phyloP scores from a whole-genome alignment of 2,888 invertebrate species.

The Scaptodrosophila latifasciaeformis region DNA sequence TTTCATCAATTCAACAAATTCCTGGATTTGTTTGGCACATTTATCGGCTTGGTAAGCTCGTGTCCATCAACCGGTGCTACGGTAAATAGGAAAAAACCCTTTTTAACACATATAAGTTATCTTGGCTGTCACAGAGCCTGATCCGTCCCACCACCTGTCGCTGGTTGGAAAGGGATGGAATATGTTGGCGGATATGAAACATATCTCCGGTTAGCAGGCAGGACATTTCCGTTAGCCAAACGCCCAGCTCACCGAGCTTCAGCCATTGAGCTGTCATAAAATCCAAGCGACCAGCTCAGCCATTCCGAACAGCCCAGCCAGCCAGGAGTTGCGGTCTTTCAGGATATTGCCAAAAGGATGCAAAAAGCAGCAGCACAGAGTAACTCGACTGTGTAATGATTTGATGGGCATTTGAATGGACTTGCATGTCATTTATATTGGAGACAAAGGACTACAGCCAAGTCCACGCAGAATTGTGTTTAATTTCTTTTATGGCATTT shows the following conservation, averaged over 20 bases:
- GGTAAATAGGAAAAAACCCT: slow-evolving; percentile 44
- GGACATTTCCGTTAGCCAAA: slow-evolving; percentile 70
- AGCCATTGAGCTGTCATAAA: slow-evolving; percentile 52
- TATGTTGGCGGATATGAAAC: slow-evolving; percentile 70
- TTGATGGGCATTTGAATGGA: slow-evolving; percentile 67
- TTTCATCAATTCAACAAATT: slow-evolving; percentile 34
- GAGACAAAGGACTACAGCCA: slow-evolving; percentile 49
- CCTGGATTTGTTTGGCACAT: slow-evolving; percentile 23
- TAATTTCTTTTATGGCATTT: slow-evolving; percentile 23
- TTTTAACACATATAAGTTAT: slow-evolving; percentile 54
- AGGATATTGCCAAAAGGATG: slow-evolving; percentile 66
- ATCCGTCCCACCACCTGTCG: slow-evolving; percentile 49
- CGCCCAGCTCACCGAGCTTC: not conserved
- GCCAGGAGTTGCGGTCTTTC: slow-evolving; percentile 50
- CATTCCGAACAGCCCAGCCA: too few species aligned
- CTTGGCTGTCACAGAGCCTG: slow-evolving; percentile 54
- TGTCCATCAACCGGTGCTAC: too few species aligned
- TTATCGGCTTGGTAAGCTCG: slow-evolving; percentile 12
- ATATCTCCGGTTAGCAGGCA: slow-evolving; percentile 74
- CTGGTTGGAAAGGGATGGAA: slow-evolving; percentile 39
- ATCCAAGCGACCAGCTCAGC: too few species aligned
- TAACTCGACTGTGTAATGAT: slow-evolving; percentile 53
- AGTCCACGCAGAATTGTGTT: slow-evolving; percentile 2
- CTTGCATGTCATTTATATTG: slow-evolving; percentile 45
- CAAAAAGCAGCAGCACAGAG: too few species aligned